Evolutionary conservation across 2,888 invertebrate species (phyloP), one percentile per base, ranked within the genome.

Genomic region (Orchesellides sinensis): DNA sequence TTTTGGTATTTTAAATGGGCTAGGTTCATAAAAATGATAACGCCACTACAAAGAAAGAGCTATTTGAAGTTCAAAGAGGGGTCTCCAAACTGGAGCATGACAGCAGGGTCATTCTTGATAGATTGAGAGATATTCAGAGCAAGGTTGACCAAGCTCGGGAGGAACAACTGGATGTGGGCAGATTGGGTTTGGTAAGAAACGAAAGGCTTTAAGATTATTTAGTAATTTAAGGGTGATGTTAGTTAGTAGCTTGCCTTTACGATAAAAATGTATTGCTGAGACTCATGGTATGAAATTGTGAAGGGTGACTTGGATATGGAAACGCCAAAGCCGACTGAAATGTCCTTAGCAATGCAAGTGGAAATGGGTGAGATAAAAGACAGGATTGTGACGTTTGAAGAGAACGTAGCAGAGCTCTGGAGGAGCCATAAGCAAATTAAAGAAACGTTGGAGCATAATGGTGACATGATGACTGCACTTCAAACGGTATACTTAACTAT

Each of bases 381-480:
- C 40, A 47, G 83, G 29, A 83, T 85, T 17, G 78, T 61, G 0
- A 83, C 85, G 0, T 73, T 85, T 63, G 85, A 85, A 29, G 85
- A 85, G 35, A 85, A 83, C 52, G 82, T 85, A 1, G 82, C 82
- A 0, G 83, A 85, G 32, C 23, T 85, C 17, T 85, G 85, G 85
- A 63, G 82, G 45, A 73, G 72, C 32, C 78, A 82, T 19, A 86
- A 86, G 78, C 80, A 84, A 54, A 19, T 86, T 6, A 79, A 70
- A 14, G 68, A 72, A 21, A 65, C 83, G 70, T 52, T 80, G 47
- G 85, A 84, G 35, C 84, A 78, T 29, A 83, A 74, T 84, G 72
- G 82, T 19, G 82, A 81, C 25, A 81, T 82, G 77, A 79, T 87
- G 29, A 78, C 61, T 29, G 84, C 83, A 27, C 66, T 85, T 12